Conservation (phyloP, 2,113 vertebrate genomes). For the Acrocephalus kingi region DNA sequence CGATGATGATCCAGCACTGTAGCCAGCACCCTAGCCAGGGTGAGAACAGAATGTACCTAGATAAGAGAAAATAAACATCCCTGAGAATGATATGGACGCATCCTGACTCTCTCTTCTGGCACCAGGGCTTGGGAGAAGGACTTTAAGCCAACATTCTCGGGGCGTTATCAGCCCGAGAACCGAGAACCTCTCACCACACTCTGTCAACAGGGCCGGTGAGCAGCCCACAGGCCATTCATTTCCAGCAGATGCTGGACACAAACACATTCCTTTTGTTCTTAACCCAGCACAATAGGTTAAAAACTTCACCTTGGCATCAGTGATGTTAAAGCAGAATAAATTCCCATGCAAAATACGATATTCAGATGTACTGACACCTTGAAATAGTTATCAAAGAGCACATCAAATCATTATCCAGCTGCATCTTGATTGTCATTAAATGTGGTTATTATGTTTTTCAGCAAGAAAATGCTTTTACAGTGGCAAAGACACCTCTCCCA, state of each 20-base stretch:
- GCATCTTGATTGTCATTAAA: conserved; percentile 5
- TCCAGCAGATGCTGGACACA: neutral
- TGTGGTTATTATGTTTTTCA: neutral
- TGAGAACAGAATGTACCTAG: too few species aligned
- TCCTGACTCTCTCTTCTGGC: too few species aligned
- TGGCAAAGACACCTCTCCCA: neutral
- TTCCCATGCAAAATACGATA: neutral
- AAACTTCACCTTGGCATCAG: neutral
- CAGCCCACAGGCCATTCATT: neutral
- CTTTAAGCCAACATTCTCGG: too few species aligned
- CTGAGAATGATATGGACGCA: too few species aligned
- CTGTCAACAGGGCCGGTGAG: neutral
- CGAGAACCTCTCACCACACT: neutral
- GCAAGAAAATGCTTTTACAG: neutral
- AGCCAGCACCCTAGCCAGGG: too few species aligned
- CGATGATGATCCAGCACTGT: too few species aligned
- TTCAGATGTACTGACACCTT: neutral
- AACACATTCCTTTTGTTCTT: neutral
- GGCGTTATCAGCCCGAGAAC: too few species aligned
- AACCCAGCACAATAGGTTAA: neutral
- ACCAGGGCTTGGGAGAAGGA: too few species aligned
- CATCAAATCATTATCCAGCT: neutral
- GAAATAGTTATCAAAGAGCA: neutral
- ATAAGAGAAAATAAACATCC: too few species aligned
- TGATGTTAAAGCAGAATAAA: neutral